phyloP scores from a whole-genome alignment of 2,888 invertebrate genomes.

The Sinopyrophorus schimmeli region DNA sequence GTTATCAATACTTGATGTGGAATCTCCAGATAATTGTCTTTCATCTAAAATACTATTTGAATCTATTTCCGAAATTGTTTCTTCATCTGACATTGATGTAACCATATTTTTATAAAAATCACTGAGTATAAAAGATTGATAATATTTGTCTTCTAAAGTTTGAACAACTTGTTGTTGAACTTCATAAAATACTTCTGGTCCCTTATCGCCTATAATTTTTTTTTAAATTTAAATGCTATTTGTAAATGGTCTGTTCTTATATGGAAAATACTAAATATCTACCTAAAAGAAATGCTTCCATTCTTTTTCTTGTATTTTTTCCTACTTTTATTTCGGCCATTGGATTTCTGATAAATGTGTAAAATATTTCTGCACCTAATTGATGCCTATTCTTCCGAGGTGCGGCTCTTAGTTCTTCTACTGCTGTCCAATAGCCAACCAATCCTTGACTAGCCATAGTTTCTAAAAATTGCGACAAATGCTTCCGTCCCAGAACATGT shows the following conservation, averaged over 20 bases:
- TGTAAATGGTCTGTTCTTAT: too few species aligned
- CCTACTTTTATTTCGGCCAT: slow-evolving; percentile 82
- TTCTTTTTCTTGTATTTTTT: slow-evolving; percentile 77
- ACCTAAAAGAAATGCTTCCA: slow-evolving; percentile 80
- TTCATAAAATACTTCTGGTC: slow-evolving; percentile 86
- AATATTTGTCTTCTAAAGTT: slow-evolving; percentile 83
- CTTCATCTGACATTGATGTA: slow-evolving; percentile 67
- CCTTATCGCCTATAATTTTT: slow-evolving; percentile 70
- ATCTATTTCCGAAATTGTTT: slow-evolving; percentile 53
- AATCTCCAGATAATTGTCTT: slow-evolving; percentile 61
- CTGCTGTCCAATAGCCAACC: slow-evolving; percentile 84
- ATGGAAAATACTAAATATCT: slow-evolving; percentile 3
- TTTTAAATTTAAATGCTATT: too few species aligned
- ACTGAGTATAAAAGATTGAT: slow-evolving; percentile 85
- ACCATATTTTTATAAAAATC: slow-evolving; percentile 79
- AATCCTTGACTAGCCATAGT: slow-evolving; percentile 82
- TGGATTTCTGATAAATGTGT: slow-evolving; percentile 82
- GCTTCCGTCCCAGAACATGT: slow-evolving; percentile 77
- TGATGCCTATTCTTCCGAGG: slow-evolving; percentile 80
- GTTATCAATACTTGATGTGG: slow-evolving; percentile 57
- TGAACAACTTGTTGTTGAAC: slow-evolving; percentile 80
- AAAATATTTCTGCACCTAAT: slow-evolving; percentile 88
- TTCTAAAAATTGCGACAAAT: slow-evolving; percentile 79
- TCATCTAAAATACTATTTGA: slow-evolving; percentile 59
- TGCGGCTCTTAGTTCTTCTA: slow-evolving; percentile 80